A percentile compares a stretch with the other conserved stretches of the same genome.
Conservation (phyloP, 35 echinoderm and acorn worm species). For the Apostichopus parvimensis region DNA sequence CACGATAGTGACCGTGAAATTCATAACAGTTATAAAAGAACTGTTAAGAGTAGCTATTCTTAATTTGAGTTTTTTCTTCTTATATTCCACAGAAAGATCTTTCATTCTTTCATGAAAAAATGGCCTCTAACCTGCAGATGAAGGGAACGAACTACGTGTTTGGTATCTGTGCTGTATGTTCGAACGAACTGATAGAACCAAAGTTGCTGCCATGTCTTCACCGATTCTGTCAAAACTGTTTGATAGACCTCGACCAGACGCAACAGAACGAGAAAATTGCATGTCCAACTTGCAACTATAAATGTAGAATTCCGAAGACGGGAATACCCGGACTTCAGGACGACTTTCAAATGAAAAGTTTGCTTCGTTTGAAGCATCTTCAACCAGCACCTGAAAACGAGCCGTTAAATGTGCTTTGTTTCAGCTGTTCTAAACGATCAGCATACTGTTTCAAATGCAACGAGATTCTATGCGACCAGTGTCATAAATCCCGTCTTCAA, state of each 20-base stretch:
- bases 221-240: neutral
- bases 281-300: neutral
- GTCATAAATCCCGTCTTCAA: neutral
- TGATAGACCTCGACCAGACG: neutral
- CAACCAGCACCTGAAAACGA: neutral
- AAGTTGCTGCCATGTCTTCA: neutral
- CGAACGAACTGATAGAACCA: neutral
- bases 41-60: too few relatives aligned
- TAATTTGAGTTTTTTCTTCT: too few relatives aligned
- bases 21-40: too few relatives aligned
- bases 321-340: neutral
- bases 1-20: too few relatives aligned
- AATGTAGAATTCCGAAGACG: neutral
- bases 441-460: neutral
- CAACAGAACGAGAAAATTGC: neutral
- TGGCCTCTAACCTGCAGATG: neutral
- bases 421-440: neutral
- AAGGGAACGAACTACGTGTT: neutral
- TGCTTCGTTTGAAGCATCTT: neutral
- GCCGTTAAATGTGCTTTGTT: neutral
- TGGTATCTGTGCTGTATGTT: neutral
- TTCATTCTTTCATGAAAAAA: neutral
- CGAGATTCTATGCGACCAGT: neutral
- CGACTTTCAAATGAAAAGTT: neutral
- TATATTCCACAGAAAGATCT: too few relatives aligned